Conservation (phyloP, 53 echinoderm and acorn worm species). For the Zoroaster sp. region DNA sequence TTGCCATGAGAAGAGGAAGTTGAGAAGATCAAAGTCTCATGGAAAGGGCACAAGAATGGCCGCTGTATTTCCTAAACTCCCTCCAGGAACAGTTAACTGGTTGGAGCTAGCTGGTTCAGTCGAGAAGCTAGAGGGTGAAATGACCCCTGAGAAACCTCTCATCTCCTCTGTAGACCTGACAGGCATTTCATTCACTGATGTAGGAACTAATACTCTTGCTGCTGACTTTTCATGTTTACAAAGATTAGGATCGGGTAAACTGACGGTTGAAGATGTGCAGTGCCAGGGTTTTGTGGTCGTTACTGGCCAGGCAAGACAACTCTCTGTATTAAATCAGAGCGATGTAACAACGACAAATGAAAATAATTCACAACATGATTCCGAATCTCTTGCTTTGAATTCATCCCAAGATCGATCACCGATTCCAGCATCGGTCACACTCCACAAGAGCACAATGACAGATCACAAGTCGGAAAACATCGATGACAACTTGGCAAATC, state of each 20-base stretch:
- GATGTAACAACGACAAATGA: not conserved
- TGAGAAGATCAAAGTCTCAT: not conserved
- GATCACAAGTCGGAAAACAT: conserved; percentile 7
- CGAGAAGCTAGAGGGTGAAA: not conserved
- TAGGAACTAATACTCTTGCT: conserved; percentile 3
- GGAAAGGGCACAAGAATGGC: conserved; percentile 31
- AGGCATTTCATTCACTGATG: not conserved
- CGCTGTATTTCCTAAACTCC: conserved; percentile 30
- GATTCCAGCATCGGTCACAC: conserved; percentile 59
- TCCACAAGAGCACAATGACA: conserved; percentile 92
- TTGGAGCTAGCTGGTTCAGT: not conserved
- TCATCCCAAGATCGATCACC: not conserved
- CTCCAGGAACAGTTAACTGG: conserved; percentile 1
- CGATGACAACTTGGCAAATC: not conserved
- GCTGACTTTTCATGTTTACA: conserved; percentile 32
- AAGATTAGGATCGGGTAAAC: conserved; percentile 13
- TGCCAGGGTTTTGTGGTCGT: conserved; percentile 12
- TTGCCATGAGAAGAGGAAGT: not conserved
- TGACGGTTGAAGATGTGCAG: conserved; percentile 11
- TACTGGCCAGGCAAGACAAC: not conserved
- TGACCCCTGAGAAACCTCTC: not conserved
- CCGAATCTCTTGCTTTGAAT: not conserved
- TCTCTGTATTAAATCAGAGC: not conserved
- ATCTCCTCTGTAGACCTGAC: not conserved
- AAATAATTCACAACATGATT: not conserved